Conservation (phyloP, 2,888 invertebrate species). For the Unio pictorum region DNA sequence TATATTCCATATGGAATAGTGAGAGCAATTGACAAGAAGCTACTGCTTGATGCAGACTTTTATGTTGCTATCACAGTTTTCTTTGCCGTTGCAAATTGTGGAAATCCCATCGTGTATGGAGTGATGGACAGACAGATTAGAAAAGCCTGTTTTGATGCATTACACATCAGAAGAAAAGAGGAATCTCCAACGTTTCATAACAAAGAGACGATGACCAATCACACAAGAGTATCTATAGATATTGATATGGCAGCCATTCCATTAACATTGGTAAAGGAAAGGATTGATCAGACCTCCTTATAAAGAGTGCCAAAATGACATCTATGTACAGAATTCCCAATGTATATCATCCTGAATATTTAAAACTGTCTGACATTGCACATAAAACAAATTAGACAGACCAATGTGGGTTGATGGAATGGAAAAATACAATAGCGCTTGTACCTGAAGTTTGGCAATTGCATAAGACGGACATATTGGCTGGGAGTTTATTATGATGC, state of each 20-base stretch:
- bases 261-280: background rate
- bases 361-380: no score
- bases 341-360: no score
- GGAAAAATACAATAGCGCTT: no score
- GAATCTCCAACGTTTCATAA: constrained; percentile 35
- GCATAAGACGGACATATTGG: no score
- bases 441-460: no score
- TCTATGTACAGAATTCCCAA: no score
- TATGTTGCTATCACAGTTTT: constrained; percentile 68
- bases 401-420: no score
- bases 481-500: no score
- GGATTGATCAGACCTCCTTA: no score
- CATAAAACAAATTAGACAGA: no score
- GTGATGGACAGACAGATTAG: constrained; percentile 68
- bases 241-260: constrained; percentile 28
- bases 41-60: constrained; percentile 61
- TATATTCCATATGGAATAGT: constrained; percentile 68
- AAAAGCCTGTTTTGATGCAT: constrained; percentile 56
- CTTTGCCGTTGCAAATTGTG: constrained; percentile 68
- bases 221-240: constrained; percentile 33
- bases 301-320: background rate
- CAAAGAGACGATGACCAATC: constrained; percentile 38
- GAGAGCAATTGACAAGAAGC: constrained; percentile 63
- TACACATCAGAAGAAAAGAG: constrained; percentile 39
- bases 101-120: constrained; percentile 68